Percentiles rank a stretch among this genome's conserved stretches.
Evolutionary conservation across 2,888 invertebrate genomes (phyloP).

Genomic region (Beris chalybata): DNA sequence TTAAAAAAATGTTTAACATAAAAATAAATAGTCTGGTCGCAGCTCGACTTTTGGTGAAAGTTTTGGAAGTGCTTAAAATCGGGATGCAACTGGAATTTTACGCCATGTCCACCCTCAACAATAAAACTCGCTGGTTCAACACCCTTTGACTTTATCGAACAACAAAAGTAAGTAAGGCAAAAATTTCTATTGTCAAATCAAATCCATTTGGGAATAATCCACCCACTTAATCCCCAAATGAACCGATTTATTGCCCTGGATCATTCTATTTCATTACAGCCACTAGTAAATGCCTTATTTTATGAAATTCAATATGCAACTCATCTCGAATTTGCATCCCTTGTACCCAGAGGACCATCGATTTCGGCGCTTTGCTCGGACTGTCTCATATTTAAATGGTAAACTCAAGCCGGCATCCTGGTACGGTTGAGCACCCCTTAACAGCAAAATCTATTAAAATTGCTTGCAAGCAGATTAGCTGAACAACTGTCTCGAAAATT

Average conservation of each 20-base stretch:
- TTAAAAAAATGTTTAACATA: too few species aligned
- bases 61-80: too few species aligned
- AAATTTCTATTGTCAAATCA: slow-evolving; percentile 23
- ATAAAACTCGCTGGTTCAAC: too few species aligned
- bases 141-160: too few species aligned
- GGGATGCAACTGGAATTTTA: too few species aligned
- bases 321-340: slow-evolving; percentile 28
- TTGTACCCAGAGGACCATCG: slow-evolving; percentile 10
- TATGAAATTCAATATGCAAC: slow-evolving; percentile 32
- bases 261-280: slow-evolving; percentile 33
- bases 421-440: slow-evolving; percentile 1
- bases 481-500: slow-evolving; percentile 31
- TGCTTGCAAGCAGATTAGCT: slow-evolving; percentile 29
- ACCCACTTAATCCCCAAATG: slow-evolving; percentile 32
- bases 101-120: too few species aligned
- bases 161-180: too few species aligned
- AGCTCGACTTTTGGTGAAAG: too few species aligned
- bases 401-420: neutral
- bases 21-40: too few species aligned
- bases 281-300: slow-evolving; percentile 25
- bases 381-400: slow-evolving; percentile 22
- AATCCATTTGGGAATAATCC: slow-evolving; percentile 37
- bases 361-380: neutral
- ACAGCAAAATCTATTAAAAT: slow-evolving; percentile 29
- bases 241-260: slow-evolving; percentile 37